Percentiles rank a stretch among this genome's conserved stretches.
phyloP scores from a whole-genome alignment of 2,888 invertebrate genomes.

The Thelaira solivaga region DNA sequence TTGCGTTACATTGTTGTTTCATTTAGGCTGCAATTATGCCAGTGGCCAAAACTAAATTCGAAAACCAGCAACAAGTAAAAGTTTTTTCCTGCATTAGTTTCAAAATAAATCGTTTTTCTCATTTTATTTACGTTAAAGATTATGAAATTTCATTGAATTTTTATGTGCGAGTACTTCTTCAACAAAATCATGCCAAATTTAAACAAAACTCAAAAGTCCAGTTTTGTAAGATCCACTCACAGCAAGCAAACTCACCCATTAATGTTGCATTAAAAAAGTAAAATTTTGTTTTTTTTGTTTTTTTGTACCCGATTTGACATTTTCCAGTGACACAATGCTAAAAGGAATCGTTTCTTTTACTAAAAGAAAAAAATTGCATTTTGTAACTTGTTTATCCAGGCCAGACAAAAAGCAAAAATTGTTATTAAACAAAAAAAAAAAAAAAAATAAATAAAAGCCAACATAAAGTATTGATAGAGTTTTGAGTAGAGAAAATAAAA shows the following conservation, averaged over 20 bases:
- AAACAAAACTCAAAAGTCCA: constrained; percentile 41
- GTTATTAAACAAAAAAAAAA: constrained; percentile 10
- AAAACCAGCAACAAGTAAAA: constrained; percentile 10
- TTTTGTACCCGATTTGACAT: constrained; percentile 49
- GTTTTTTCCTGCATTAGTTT: constrained; percentile 39
- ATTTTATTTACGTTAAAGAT: not conserved
- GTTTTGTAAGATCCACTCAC: no score
- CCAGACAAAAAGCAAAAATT: constrained; percentile 29
- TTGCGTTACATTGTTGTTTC: constrained; percentile 29
- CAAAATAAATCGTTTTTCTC: not conserved
- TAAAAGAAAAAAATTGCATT: not conserved
- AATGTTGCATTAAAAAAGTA: constrained; percentile 9
- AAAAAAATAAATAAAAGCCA: not conserved
- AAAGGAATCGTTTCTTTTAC: constrained; percentile 25
- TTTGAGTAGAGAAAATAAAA: not conserved
- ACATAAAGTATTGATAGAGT: constrained; percentile 17
- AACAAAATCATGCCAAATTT: constrained; percentile 39
- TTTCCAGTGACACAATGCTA: constrained; percentile 60
- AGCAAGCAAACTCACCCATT: constrained; percentile 19
- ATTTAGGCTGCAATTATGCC: constrained; percentile 43
- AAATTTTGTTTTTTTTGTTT: constrained; percentile 3
- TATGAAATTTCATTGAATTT: constrained; percentile 32
- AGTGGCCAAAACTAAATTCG: constrained; percentile 12
- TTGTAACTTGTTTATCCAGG: constrained; percentile 34
- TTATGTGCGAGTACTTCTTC: constrained; percentile 26